phyloP scores from a whole-genome alignment of 2,113 vertebrate genomes.

The Sapayoa aenigma region DNA sequence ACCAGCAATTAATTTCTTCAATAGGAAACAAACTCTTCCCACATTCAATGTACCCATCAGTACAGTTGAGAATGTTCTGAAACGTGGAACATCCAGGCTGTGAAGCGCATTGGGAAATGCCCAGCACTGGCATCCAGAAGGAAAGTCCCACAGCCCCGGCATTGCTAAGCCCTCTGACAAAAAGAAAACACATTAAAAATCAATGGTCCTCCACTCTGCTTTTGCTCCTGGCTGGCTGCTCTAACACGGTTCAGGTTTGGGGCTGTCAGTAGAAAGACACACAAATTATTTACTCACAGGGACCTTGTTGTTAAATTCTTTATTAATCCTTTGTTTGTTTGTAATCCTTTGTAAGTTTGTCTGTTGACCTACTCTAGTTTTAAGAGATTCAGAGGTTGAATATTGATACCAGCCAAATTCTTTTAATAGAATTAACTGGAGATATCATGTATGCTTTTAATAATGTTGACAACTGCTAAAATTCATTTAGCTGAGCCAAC shows the following conservation, averaged over 20 bases:
- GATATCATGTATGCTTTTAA: not conserved
- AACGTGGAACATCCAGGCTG: not conserved
- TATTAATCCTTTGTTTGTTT: not conserved
- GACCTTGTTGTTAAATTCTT: not conserved
- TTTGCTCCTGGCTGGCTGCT: not conserved
- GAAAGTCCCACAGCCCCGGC: not conserved
- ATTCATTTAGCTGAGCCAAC: not conserved
- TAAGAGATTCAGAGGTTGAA: not conserved
- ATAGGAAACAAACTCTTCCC: not conserved
- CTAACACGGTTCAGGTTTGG: not conserved
- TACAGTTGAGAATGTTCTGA: not conserved
- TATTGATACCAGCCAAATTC: not conserved
- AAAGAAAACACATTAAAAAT: not conserved
- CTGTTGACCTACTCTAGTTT: not conserved
- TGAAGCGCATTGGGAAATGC: not conserved
- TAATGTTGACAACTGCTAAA: not conserved
- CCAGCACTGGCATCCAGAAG: accelerated
- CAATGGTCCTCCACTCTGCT: not conserved
- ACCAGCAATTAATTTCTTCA: slow-evolving; percentile 32
- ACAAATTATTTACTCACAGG: not conserved
- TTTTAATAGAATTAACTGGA: not conserved
- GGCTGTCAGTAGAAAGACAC: not conserved
- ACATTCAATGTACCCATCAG: not conserved
- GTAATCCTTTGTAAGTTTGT: not conserved
- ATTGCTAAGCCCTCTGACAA: not conserved